These are phyloP conservation scores for Callinectes sapidus DNA, from an alignment of 2,888 invertebrate species.

Conservation along the genomic window DNA sequence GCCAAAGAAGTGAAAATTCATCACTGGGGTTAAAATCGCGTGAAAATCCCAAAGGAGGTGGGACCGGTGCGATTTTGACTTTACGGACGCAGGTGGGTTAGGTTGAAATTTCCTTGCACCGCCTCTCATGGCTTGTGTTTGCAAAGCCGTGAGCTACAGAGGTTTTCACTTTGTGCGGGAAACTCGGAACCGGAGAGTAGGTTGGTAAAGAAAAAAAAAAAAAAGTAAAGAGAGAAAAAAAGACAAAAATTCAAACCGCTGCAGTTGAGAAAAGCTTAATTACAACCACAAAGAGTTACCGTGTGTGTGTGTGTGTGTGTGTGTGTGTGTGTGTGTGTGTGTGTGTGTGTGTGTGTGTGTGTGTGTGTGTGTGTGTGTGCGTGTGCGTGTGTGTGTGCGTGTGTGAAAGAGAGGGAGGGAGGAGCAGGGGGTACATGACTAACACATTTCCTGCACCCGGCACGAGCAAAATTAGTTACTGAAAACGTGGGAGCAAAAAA, in stretches of 20 bases:
- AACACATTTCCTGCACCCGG: background rate
- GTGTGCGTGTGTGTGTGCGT: conserved; percentile 23
- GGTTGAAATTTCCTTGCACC: background rate
- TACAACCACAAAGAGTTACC: conserved; percentile 12
- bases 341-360: conserved; percentile 36
- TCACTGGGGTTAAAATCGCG: conserved; percentile 24
- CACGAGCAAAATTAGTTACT: background rate
- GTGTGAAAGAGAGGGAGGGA: background rate
- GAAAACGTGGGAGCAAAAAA: no score
- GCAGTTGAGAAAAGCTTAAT: conserved; percentile 33
- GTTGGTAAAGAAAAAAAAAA: background rate
- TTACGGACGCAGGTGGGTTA: background rate
- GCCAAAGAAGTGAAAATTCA: conserved; percentile 26
- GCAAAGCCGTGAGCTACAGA: conserved; percentile 19
- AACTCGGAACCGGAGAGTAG: background rate
- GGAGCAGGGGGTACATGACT: background rate
- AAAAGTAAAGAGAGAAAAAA: background rate
- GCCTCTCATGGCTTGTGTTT: background rate
- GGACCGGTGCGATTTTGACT: background rate
- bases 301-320: conserved; percentile 40
- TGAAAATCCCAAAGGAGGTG: background rate
- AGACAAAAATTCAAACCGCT: background rate
- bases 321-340: conserved; percentile 39
- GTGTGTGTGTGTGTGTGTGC: conserved; percentile 43
- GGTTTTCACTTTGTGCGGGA: conserved; percentile 31